Evolutionary conservation across 2,888 invertebrate species (phyloP), one percentile per base, ranked within the genome.

Genomic region (Drosophila demipolita): DNA sequence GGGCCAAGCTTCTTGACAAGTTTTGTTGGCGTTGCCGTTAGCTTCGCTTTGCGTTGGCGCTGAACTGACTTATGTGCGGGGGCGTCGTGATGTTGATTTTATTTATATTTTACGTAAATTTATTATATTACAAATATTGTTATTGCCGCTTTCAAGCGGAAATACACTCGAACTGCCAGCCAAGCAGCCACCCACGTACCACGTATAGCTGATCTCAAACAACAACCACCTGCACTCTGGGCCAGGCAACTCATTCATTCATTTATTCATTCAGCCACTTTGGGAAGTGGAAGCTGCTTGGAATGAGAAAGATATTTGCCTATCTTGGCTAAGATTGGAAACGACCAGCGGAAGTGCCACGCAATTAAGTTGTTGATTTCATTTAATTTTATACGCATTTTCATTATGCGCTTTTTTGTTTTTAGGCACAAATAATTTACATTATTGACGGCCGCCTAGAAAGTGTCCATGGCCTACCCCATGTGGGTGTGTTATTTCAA

Each of bases 111-210:
- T 72, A 87, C 88, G 85, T 89, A 80, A 85, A 89, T 89, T 90
- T 90, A 89, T 90, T 80, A 89, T 88, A 26, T 45, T 85, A 89
- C 89, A 86, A 80, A 89, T 87, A 87, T 85, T 89, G 74, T 85
- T 89, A 77, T 89, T 82, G 83, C 80, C 80, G 77, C 87, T 90
- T 73, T 82, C 80, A 85, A 90, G 86, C 88, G 88, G 88, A 88
- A 88, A 88, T 88, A 89, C 83, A 82, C 75, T 87, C 88, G 72
- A 83, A 73, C 72, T 80, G 77, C 79, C 74, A 71, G 64, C 59
- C 48, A 73, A 63, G 61, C 59, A 40, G 58, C 63, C 75, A 63
- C 78, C 86, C 70, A 86, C 90, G 81, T 72, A 50, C 52, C 66
- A 63, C 0, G 1, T 29, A 42, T 6, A 49, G 38, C 65, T 60